Percentiles rank a stretch among this genome's conserved stretches.
Evolutionary conservation across 2,797 vertebrate species (phyloP).

Genomic region (Gobionotothen gibberifrons): DNA sequence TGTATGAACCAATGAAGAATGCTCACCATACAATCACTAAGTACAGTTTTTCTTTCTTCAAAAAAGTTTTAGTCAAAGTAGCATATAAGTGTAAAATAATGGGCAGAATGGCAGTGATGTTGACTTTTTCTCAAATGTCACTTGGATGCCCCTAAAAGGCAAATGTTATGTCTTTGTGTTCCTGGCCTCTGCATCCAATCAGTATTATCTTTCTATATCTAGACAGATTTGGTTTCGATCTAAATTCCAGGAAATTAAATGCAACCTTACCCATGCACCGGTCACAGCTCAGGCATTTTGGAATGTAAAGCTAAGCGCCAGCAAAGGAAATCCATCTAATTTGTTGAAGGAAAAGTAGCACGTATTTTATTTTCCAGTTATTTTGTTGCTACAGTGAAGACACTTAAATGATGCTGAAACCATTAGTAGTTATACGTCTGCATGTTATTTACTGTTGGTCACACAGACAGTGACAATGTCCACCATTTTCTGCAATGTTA

Average conservation of each 20-base stretch:
- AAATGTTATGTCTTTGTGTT: conserved; percentile 42
- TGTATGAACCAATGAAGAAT: too few relatives aligned
- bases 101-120: neutral
- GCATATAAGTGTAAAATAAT: conserved; percentile 7
- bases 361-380: neutral
- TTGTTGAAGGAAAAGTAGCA: neutral
- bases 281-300: conserved; percentile 32
- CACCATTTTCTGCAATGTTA: neutral
- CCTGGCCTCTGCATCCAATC: conserved; percentile 24
- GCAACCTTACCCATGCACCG: conserved; percentile 32
- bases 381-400: neutral
- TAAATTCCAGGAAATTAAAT: conserved; percentile 61
- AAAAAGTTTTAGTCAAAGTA: too few relatives aligned
- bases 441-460: neutral
- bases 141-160: conserved; percentile 2
- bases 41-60: too few relatives aligned
- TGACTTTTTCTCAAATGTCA: conserved; percentile 42
- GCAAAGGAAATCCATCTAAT: conserved; percentile 6
- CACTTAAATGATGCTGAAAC: neutral
- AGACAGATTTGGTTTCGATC: conserved; percentile 37
- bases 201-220: conserved; percentile 42
- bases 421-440: neutral
- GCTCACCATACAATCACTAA: too few relatives aligned
- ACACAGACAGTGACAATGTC: neutral
- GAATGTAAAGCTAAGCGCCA: conserved; percentile 26